These are phyloP conservation scores for Oxycera nigricornis DNA, from an alignment of 2,888 invertebrate genomes.

Conservation along the genomic window DNA sequence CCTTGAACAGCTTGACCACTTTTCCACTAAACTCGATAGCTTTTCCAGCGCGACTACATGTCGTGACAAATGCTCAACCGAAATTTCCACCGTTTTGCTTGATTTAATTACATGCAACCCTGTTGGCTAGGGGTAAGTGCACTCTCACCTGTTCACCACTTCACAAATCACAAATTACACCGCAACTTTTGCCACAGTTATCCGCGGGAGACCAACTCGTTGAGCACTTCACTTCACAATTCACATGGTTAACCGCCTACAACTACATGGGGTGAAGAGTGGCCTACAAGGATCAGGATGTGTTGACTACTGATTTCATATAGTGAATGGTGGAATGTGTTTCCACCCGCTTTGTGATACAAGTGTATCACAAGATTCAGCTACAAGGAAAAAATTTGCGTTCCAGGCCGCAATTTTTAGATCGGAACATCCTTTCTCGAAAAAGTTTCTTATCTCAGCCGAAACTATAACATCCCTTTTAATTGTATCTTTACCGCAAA, in stretches of 20 bases:
- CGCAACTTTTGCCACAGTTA: conserved; percentile 18
- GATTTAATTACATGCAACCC: not conserved
- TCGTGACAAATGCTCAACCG: not conserved
- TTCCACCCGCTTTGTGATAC: too few species aligned
- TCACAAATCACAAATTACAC: conserved; percentile 32
- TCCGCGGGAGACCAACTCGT: not conserved
- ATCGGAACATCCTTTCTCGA: too few species aligned
- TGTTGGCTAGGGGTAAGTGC: not conserved
- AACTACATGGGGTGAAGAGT: too few species aligned
- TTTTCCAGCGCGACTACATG: not conserved
- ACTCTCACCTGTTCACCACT: conserved; percentile 21
- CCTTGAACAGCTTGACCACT: conserved; percentile 1
- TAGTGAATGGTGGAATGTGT: too few species aligned
- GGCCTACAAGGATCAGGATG: too few species aligned
- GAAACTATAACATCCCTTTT: too few species aligned
- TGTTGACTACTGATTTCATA: too few species aligned
- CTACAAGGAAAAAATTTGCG: too few species aligned
- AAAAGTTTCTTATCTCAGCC: too few species aligned
- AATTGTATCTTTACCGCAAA: conserved; percentile 19
- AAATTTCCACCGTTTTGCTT: not conserved
- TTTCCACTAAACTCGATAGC: not conserved
- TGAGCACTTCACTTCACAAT: conserved; percentile 17
- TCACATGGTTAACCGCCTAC: not conserved
- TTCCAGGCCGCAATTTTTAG: too few species aligned
- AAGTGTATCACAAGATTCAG: too few species aligned